These are phyloP conservation scores for Xestia c-nigrum DNA, from an alignment of 2,888 invertebrate species.

Conservation along the genomic window DNA sequence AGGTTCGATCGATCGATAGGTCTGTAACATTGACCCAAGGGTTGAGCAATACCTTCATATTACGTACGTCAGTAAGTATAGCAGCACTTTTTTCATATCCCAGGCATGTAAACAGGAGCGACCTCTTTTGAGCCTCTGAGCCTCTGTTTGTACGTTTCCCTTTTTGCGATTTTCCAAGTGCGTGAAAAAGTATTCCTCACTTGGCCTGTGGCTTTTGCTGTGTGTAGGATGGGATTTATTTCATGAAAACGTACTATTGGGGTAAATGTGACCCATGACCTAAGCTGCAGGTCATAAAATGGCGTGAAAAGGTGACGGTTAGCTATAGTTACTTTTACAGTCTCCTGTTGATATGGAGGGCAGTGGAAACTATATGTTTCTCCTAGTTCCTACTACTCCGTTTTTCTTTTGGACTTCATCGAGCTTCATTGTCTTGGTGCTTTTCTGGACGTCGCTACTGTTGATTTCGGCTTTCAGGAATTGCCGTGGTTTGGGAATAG, in stretches of 20 bases:
- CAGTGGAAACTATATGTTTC: not conserved
- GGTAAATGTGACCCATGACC: not conserved
- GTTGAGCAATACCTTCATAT: not conserved
- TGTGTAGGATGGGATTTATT: not conserved
- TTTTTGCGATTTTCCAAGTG: constrained; percentile 1
- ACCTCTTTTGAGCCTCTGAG: constrained; percentile 24
- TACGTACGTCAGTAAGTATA: not conserved
- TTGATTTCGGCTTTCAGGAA: not conserved
- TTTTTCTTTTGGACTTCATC: not conserved
- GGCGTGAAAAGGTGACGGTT: not conserved
- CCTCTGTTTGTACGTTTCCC: constrained; percentile 15
- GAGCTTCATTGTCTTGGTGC: not conserved
- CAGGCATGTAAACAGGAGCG: constrained; percentile 34
- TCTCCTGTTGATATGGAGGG: not conserved
- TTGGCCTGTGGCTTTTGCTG: not conserved
- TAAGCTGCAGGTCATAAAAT: not conserved
- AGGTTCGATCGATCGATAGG: constrained; percentile 14
- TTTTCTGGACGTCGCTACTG: not conserved
- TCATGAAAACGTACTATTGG: not conserved
- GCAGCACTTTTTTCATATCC: constrained; percentile 32
- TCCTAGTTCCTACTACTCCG: not conserved
- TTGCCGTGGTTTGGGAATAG: not conserved
- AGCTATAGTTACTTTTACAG: not conserved
- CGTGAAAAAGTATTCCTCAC: not conserved
- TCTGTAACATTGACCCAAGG: constrained; percentile 5